Evolutionary conservation across 2,888 invertebrate genomes (phyloP).

Genomic region (Xiphydria camelus): DNA sequence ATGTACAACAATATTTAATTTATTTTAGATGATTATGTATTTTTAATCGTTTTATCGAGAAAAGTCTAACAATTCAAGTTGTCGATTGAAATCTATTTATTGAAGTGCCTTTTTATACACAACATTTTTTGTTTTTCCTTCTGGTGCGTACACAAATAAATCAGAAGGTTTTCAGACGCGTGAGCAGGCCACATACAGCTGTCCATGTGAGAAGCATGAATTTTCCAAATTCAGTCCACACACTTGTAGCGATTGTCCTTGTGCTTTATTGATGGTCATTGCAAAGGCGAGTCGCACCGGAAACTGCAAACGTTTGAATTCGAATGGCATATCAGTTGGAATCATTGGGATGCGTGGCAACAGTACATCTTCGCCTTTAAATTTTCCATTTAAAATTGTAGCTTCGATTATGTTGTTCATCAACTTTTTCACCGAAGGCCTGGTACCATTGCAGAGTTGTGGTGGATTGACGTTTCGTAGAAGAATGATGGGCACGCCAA

Average conservation of each 20-base stretch:
- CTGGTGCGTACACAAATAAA: slow-evolving; percentile 2
- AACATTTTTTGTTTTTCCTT: slow-evolving; percentile 11
- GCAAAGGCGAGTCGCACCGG: slow-evolving; percentile 39
- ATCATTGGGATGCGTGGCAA: slow-evolving; percentile 25
- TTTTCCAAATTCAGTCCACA: slow-evolving; percentile 44
- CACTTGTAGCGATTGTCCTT: slow-evolving; percentile 46
- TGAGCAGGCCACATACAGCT: slow-evolving; percentile 47
- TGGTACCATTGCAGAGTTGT: slow-evolving; percentile 23
- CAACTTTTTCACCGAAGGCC: slow-evolving; percentile 22
- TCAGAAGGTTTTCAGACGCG: slow-evolving; percentile 22
- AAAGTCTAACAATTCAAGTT: no score
- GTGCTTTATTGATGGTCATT: slow-evolving; percentile 48
- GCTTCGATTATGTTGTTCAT: slow-evolving; percentile 29
- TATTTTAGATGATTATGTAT: no score
- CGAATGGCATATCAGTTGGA: slow-evolving; percentile 27
- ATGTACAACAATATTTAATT: no score
- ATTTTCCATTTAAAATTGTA: slow-evolving; percentile 31
- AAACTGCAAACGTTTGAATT: slow-evolving; percentile 38
- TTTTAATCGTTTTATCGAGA: no score
- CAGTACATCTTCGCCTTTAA: slow-evolving; percentile 19
- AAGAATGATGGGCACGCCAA: slow-evolving; percentile 22
- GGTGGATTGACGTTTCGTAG: slow-evolving; percentile 26
- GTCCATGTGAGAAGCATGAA: slow-evolving; percentile 45
- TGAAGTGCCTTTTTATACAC: no score
- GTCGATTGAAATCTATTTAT: no score